A percentile compares a stretch with the other conserved stretches of the same genome.
phyloP scores from a whole-genome alignment of 30 jellyfish, hydroid and myxozoan species.

The Euphysa ruthae region DNA sequence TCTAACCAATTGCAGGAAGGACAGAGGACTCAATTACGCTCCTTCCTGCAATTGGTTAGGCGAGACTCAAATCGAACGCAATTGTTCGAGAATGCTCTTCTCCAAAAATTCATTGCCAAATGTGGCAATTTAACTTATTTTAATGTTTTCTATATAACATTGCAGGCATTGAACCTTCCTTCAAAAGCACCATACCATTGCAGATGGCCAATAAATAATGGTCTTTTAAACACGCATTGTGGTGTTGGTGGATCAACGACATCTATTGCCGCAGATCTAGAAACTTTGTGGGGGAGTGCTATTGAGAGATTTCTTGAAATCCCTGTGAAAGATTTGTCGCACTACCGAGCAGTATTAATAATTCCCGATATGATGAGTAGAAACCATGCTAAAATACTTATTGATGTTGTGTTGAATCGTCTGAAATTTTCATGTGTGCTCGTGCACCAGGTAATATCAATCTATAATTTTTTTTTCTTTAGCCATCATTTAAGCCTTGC shows the following conservation, averaged over 20 bases:
- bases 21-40: no score
- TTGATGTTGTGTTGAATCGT: slow-evolving; percentile 52
- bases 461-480: no score
- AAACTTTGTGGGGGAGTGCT: slow-evolving; percentile 77
- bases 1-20: no score
- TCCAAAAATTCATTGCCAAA: no score
- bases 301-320: slow-evolving; percentile 81
- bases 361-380: slow-evolving; percentile 82
- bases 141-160: no score
- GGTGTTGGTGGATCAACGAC: slow-evolving; percentile 83
- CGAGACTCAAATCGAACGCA: no score
- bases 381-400: slow-evolving; percentile 56
- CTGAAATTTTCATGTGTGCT: slow-evolving; percentile 78
- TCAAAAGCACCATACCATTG: slow-evolving; percentile 78
- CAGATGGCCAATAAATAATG: slow-evolving; percentile 76
- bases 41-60: no score
- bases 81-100: no score
- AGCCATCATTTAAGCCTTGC: no score
- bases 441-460: slow-evolving; percentile 72
- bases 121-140: no score
- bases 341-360: slow-evolving; percentile 71
- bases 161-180: slow-evolving; percentile 78
- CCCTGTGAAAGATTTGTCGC: slow-evolving; percentile 76
- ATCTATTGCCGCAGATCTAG: slow-evolving; percentile 71
- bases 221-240: slow-evolving; percentile 66